These are phyloP conservation scores for Magallana ariakensis DNA, from an alignment of 1,140 invertebrate genomes.

Conservation along the genomic window DNA sequence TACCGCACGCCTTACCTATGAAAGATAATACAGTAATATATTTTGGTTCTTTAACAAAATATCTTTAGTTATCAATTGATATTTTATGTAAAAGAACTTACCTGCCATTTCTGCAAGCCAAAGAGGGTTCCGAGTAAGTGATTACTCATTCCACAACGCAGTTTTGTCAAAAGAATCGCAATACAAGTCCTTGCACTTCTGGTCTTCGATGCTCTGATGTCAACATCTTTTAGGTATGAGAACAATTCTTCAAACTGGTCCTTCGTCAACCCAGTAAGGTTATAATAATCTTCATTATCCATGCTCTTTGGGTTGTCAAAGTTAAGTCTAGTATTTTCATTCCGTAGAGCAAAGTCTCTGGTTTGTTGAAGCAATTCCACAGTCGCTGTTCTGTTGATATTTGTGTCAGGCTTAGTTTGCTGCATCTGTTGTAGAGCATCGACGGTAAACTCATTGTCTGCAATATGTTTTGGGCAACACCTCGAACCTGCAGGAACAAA, in stretches of 20 bases:
- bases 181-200: constrained; percentile 33
- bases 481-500: constrained; percentile 19
- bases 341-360: background rate
- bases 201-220: background rate
- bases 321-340: constrained; percentile 3
- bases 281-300: constrained; percentile 20
- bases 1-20: background rate
- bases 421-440: background rate
- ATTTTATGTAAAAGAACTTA: constrained; percentile 7
- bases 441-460: background rate
- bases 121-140: constrained; percentile 7
- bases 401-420: background rate
- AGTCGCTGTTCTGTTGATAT: background rate
- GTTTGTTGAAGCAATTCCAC: background rate
- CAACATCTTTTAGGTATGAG: background rate
- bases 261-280: constrained; percentile 14
- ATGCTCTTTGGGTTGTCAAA: constrained; percentile 10
- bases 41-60: background rate
- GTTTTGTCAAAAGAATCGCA: constrained; percentile 38
- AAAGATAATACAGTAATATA: background rate
- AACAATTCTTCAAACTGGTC: background rate
- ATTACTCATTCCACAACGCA: constrained; percentile 30
- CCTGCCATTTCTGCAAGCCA: constrained; percentile 19
- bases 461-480: background rate
- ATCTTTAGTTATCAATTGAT: background rate